phyloP scores from a whole-genome alignment of 2,113 vertebrate species.

The Balaeniceps rex region DNA sequence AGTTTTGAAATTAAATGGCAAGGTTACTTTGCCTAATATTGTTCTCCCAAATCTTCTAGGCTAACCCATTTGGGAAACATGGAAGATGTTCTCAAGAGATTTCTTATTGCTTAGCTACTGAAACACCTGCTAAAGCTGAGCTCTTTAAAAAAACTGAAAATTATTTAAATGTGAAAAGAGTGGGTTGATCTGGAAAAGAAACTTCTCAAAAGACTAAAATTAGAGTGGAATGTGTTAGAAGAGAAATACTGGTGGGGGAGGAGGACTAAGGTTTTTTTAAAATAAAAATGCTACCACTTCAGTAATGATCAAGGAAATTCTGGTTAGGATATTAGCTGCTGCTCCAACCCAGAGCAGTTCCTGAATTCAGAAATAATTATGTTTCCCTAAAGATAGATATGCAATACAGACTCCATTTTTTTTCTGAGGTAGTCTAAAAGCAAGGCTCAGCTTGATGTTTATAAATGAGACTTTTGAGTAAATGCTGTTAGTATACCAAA shows the following conservation, averaged over 20 bases:
- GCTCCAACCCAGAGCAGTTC: not conserved
- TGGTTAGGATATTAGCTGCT: constrained; percentile 18
- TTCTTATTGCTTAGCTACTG: constrained; percentile 63
- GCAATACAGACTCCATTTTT: not conserved
- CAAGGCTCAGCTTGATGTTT: not conserved
- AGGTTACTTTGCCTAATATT: not conserved
- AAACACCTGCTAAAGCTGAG: constrained; percentile 62
- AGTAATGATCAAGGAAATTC: constrained; percentile 34
- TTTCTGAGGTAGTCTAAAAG: not conserved
- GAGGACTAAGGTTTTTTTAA: constrained; percentile 1
- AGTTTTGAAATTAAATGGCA: not conserved
- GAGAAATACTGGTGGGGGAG: constrained; percentile 51
- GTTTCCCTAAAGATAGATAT: constrained; percentile 27
- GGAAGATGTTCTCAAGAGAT: constrained; percentile 41
- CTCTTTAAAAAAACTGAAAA: constrained; percentile 54
- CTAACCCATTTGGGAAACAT: constrained; percentile 42
- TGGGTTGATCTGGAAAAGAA: constrained; percentile 67
- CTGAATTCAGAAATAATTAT: constrained; percentile 18
- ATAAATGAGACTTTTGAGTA: not conserved
- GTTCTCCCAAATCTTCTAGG: constrained; percentile 25
- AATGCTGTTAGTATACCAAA: not conserved
- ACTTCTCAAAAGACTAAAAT: constrained; percentile 65
- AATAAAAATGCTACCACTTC: constrained; percentile 20
- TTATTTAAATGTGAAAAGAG: constrained; percentile 69
- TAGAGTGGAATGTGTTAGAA: constrained; percentile 61